Evolutionary conservation across 2,797 vertebrate species (phyloP), one percentile per base, ranked within the genome.

Genomic region (Sphaeramia orbicularis): DNA sequence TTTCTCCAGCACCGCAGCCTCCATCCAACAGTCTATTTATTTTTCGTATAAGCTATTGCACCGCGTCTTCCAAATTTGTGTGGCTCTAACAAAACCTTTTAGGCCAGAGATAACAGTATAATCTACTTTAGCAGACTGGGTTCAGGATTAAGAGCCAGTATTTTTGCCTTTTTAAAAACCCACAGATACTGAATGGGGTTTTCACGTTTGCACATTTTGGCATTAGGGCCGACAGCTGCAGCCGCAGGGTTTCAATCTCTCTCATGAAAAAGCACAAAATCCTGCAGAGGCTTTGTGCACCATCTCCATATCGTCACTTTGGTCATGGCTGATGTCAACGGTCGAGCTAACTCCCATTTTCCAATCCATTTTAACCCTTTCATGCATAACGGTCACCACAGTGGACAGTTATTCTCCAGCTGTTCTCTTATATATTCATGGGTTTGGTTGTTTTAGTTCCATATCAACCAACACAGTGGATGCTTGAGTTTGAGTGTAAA

Each of bases 1-100:
- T 82, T 81, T 74, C 35, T 65, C 58, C 68, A 52, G 27, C 62
- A 56, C 53, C 5, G 50, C 0, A 1, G 10, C 13, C 13, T 44
- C 21, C 21, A 27, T 70, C 42, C 66, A 78, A 40, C 37, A 11
- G 37, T 49, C 61, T 63, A 35, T 77, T 80, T 82, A 69, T 77
- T 74, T 64, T 79, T 74, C 50, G 62, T 71, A 59, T 57, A 50
- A 83, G 81, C 45, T 52, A 55, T 47, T 78, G 44, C 40, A 56
- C 11, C 4, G 36, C 16, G 14, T 65, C 67, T 58, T 67, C 51
- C 61, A 78, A 16, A 61, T 35, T 70, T 45, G 42, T 61, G 58
- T 50, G 65, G 51, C 36, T 73, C 65, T 56, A 66, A 71, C 44
- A 66, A 69, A 83, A 62, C 42, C 40, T 15, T 53, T 63, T 47